Evolutionary conservation across 2,888 invertebrate species (phyloP).

Genomic region (Thecocarcelia acutangulata): DNA sequence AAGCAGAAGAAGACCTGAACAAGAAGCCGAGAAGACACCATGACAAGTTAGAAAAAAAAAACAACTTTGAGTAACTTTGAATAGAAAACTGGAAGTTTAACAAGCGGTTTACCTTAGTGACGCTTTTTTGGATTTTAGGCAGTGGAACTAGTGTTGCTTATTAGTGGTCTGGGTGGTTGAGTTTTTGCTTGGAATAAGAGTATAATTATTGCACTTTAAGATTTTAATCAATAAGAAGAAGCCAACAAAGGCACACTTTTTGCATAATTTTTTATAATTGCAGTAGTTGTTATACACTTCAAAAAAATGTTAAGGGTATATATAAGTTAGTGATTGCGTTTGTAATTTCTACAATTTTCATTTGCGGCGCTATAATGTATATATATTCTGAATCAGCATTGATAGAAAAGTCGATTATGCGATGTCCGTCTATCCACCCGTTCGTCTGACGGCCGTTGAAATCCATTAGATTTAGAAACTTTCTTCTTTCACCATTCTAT

Average conservation of each 20-base stretch:
- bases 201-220: conserved; percentile 68
- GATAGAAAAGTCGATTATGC: too few species aligned
- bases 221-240: conserved; percentile 58
- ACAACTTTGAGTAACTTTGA: conserved; percentile 6
- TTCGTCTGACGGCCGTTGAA: too few species aligned
- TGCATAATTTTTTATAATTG: neutral
- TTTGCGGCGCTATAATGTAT: too few species aligned
- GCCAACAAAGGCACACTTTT: conserved; percentile 58
- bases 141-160: conserved; percentile 16
- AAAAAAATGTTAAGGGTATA: too few species aligned
- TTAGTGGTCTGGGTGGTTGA: conserved; percentile 36
- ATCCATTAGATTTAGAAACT: too few species aligned
- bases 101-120: conserved; percentile 59
- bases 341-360: too few species aligned
- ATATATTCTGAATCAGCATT: too few species aligned
- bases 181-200: conserved; percentile 23
- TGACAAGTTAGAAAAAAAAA: conserved; percentile 18
- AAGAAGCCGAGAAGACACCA: conserved; percentile 27
- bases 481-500: too few species aligned
- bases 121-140: conserved; percentile 35
- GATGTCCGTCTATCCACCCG: too few species aligned
- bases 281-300: too few species aligned
- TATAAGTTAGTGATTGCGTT: too few species aligned
- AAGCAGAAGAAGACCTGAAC: conserved; percentile 41
- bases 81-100: conserved; percentile 57